Percentiles rank a stretch among this genome's conserved stretches.
Conservation (phyloP, 2,888 invertebrate genomes). For the Crepidodera aurea region DNA sequence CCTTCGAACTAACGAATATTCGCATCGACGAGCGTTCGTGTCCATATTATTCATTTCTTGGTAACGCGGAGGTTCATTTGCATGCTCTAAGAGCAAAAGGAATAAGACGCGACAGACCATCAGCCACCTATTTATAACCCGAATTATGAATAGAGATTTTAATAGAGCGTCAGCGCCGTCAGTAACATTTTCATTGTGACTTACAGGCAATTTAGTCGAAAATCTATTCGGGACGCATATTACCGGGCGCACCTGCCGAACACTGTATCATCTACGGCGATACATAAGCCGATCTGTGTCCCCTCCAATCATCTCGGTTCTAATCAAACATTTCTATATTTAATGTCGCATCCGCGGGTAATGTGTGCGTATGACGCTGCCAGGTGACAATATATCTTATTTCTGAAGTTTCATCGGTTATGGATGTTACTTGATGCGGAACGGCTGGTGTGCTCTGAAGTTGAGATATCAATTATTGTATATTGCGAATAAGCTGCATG, state of each 20-base stretch:
- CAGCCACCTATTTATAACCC: constrained; percentile 35
- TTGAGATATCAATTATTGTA: constrained; percentile 20
- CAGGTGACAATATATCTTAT: constrained; percentile 40
- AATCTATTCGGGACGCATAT: constrained; percentile 42
- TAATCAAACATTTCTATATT: constrained; percentile 56
- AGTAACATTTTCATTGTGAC: constrained; percentile 42
- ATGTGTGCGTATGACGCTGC: constrained; percentile 25
- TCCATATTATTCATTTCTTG: constrained; percentile 10
- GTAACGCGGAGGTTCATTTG: background rate
- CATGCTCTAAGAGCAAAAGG: constrained; percentile 5
- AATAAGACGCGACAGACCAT: constrained; percentile 27
- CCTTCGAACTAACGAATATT: background rate
- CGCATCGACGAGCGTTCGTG: background rate
- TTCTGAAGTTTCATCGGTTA: constrained; percentile 35
- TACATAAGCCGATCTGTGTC: constrained; percentile 46
- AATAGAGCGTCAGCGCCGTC: constrained; percentile 35
- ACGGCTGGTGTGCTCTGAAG: constrained; percentile 16
- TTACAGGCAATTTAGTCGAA: constrained; percentile 42
- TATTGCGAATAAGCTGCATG: background rate
- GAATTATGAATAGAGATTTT: constrained; percentile 40
- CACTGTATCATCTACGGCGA: constrained; percentile 51
- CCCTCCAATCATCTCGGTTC: constrained; percentile 52
- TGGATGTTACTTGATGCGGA: constrained; percentile 38
- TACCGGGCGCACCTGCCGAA: constrained; percentile 50
- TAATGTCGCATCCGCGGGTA: constrained; percentile 37